Conservation (phyloP, 23 tunicate genomes). For the Ciona savignyi region DNA sequence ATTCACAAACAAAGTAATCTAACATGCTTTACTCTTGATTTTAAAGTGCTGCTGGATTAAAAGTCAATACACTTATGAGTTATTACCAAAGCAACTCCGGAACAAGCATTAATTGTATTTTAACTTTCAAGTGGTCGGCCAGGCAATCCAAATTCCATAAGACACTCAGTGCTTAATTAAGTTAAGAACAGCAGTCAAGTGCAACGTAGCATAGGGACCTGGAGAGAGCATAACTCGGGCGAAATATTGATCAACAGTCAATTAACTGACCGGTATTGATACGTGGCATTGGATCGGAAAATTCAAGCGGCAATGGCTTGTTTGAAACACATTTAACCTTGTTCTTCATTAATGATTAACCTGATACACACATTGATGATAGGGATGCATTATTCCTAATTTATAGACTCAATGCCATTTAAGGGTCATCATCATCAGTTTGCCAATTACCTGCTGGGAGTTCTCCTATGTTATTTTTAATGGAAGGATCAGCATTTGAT, state of each 20-base stretch:
- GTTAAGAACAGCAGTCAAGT: neutral
- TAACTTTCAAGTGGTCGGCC: neutral
- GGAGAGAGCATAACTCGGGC: neutral
- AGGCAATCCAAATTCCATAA: neutral
- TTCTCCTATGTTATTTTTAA: slow-evolving; percentile 70
- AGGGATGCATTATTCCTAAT: no score
- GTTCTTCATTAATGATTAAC: no score
- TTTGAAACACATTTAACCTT: no score
- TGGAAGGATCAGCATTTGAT: slow-evolving; percentile 59
- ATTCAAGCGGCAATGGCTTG: no score
- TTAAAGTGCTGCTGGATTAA: no score
- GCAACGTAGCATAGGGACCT: neutral
- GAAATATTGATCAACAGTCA: neutral
- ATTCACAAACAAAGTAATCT: no score
- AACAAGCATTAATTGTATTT: neutral
- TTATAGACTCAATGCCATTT: no score
- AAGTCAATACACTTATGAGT: neutral
- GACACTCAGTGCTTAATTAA: neutral
- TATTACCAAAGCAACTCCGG: neutral
- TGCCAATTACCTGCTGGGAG: slow-evolving; percentile 66
- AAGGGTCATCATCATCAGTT: no score
- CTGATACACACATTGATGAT: no score
- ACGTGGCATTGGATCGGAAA: no score
- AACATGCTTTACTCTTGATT: no score
- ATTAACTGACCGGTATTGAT: neutral